Percentiles rank a stretch among this genome's conserved stretches.
Conservation (phyloP, 2,797 vertebrate genomes). For the Otus scops region DNA sequence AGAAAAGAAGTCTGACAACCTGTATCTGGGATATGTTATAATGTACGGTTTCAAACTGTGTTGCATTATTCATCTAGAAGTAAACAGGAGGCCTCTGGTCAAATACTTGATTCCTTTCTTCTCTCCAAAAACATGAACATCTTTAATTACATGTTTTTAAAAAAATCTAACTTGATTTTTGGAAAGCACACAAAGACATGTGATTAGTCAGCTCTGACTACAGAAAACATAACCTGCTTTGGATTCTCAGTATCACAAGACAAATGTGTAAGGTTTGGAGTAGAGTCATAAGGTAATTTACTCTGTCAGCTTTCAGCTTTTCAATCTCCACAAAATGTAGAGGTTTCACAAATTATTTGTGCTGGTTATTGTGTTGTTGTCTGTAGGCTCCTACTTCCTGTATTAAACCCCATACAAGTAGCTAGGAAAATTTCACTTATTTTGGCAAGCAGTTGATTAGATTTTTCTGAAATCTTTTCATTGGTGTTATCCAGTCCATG, state of each 20-base stretch:
- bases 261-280: not conserved
- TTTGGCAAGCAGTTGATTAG: not conserved
- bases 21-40: not conserved
- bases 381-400: not conserved
- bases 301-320: not conserved
- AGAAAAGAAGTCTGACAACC: not conserved
- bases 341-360: not conserved
- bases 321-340: not conserved
- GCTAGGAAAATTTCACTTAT: not conserved
- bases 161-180: not conserved
- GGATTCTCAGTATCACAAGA: not conserved
- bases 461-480: not conserved
- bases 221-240: not conserved
- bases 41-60: not conserved
- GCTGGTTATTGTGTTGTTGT: not conserved
- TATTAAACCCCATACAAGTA: not conserved
- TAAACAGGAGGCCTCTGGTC: not conserved
- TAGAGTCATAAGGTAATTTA: not conserved
- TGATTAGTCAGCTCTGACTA: not conserved
- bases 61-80: not conserved
- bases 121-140: not conserved
- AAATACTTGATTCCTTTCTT: not conserved
- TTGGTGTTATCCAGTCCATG: not conserved
- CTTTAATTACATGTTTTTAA: not conserved
- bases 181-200: not conserved